Base-by-base conservation (phyloP, 2,797 vertebrate species). In the Scyliorhinus canicula region DNA sequence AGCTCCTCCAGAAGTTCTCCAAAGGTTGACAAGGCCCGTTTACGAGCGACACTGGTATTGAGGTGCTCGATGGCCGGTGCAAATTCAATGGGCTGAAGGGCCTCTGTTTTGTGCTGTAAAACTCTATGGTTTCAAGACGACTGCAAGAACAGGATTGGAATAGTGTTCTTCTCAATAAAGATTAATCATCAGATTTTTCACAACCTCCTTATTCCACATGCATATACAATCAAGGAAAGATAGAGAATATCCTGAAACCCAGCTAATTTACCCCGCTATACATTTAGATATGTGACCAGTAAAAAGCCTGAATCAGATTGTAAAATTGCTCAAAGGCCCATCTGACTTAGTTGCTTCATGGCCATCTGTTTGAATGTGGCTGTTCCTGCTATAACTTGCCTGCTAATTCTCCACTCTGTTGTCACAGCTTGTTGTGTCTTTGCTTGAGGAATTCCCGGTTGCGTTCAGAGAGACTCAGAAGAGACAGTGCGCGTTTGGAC, bases 401-500 rank as follows among this genome's bases (percentile, higher is more conserved):
- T 4, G 28, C 93, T 94, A 94, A 74, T 55, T 74, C 11, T 71
- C 50, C 67, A 35, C 57, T 52, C 24, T 28, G 52, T 6, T 71
- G 65, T 35, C 65, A 82, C 26, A 95, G 95, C 74, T 85, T 14
- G 50, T 95, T 14, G 55, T 82, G 12, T 67, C 74, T 6, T 44
- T 95, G 24, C 82, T 95, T 14, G 95, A 95, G 50, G 95, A 95
- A 84, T 67, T 95, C 35, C 95, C 95, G 1, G 63, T 40, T 63
- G 44, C 82, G 24, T 95, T 95, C 82, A 63, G 82, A 67, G 95
- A 95, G 16, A 95, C 95, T 47, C 74, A 60, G 40, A 77, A 86
- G 69, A 95, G 31, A 21, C 52, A n/a, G n/a, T 93, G 95, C 31
- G 95, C 94, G 5, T 93, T 95, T 69, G 95, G 95, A 28, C 95